phyloP scores from a whole-genome alignment of 1,140 invertebrate species.

The Drosophila funebris region DNA sequence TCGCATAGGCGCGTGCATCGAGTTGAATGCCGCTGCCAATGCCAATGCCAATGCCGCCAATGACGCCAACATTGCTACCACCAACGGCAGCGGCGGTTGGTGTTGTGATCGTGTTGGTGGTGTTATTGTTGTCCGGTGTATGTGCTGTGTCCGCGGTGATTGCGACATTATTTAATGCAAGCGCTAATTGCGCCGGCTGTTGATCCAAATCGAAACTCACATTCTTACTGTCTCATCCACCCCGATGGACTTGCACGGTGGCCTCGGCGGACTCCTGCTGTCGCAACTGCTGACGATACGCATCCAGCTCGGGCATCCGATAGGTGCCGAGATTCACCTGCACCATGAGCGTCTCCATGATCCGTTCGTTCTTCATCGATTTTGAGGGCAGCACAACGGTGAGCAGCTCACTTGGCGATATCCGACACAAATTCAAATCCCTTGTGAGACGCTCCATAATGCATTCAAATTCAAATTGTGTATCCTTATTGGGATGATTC shows the following conservation, averaged over 20 bases:
- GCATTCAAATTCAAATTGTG: conserved; percentile 94
- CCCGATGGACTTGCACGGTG: conserved; percentile 81
- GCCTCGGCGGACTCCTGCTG: conserved; percentile 94
- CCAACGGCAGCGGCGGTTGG: not conserved
- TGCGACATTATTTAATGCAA: not conserved
- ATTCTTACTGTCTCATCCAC: conserved; percentile 84
- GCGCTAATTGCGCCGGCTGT: conserved; percentile 27
- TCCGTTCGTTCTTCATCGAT: conserved; percentile 96
- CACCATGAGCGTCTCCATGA: conserved; percentile 96
- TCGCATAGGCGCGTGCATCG: conserved; percentile 69
- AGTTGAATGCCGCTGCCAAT: conserved; percentile 8
- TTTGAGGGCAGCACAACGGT: conserved; percentile 96
- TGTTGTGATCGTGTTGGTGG: not conserved
- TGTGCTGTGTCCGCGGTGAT: not conserved
- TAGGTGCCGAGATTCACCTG: conserved; percentile 97
- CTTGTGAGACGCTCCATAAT: conserved; percentile 95
- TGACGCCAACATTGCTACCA: not conserved
- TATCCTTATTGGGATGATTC: conserved; percentile 90
- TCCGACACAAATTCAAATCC: conserved; percentile 95
- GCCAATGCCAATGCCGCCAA: not conserved
- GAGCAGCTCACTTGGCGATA: conserved; percentile 96
- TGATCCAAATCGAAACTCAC: conserved; percentile 83
- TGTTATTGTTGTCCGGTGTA: not conserved
- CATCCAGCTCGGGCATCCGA: conserved; percentile 94
- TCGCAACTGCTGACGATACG: conserved; percentile 92